Percentiles rank a stretch among this genome's conserved stretches.
phyloP scores from a whole-genome alignment of 2,888 invertebrate genomes.

The Parnassius orleans region DNA sequence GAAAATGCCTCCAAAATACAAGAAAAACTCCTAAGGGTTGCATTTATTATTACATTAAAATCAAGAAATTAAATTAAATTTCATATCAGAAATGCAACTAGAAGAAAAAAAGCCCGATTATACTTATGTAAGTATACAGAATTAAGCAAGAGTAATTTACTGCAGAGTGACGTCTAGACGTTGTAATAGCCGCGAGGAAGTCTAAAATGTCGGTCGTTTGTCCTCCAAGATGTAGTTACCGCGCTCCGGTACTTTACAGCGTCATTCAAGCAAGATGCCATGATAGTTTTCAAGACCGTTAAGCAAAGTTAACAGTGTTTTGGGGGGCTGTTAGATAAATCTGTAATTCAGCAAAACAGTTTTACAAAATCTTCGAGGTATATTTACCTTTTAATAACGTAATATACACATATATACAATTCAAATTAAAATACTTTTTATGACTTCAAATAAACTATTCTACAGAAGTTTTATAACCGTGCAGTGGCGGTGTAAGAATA shows the following conservation, averaged over 20 bases:
- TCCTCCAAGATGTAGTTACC: constrained; percentile 1
- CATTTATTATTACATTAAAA: too few species aligned
- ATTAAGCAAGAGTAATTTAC: background rate
- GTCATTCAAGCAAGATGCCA: constrained; percentile 17
- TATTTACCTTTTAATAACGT: background rate
- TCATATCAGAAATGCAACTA: too few species aligned
- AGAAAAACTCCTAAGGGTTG: too few species aligned
- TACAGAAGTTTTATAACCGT: background rate
- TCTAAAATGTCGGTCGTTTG: constrained; percentile 3
- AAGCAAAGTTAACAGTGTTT: constrained; percentile 14
- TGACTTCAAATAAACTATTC: background rate
- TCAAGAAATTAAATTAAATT: too few species aligned
- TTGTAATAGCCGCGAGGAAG: constrained; percentile 13
- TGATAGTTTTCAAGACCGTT: constrained; percentile 22
- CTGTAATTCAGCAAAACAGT: too few species aligned
- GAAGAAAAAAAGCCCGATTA: background rate
- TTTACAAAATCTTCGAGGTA: too few species aligned
- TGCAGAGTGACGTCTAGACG: constrained; percentile 14
- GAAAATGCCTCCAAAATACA: too few species aligned
- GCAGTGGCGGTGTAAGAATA: too few species aligned
- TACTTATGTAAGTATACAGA: background rate
- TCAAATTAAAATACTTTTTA: background rate
- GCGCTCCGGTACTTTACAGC: constrained; percentile 10
- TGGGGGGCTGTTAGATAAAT: constrained; percentile 6
- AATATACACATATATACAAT: background rate